Base-by-base conservation (phyloP, 2,888 invertebrate genomes). In the Clostera curtula region DNA sequence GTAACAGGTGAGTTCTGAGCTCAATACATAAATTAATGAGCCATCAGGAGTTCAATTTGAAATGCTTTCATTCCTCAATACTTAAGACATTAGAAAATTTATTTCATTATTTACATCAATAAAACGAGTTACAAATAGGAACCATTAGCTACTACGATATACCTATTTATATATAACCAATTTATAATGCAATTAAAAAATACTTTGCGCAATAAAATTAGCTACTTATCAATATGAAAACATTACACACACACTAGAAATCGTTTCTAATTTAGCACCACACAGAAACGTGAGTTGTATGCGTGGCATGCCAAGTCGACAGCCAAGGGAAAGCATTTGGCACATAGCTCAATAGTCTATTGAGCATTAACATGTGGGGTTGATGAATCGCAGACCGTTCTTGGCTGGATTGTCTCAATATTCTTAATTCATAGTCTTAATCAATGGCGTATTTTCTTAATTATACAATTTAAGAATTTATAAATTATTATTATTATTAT, bases 311-410 rank as follows among this genome's bases (percentile, higher is more conserved):
- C 48, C 58, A 62, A 61, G 62, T 46, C 36, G 49, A 41, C 40
- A 36, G 35, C 25, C 40, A 38, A 43, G 47, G 52, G 58, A 60
- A 59, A 66, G 56, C 57, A 58, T 56, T 73, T 68, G 72, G 64
- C 69, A 63, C 29, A 32, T 29, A 35, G 30, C 41, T 42, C 39
- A 34, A 43, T 15, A 32, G 49, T 46, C 40, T 48, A 40, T 45
- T 49, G 54, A 56, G 50, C 63, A 59, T 61, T 59, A 62, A 62
- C 62, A 55, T 45, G 52, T 40, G 41, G 50, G 68, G 73, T 74
- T 58, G 66, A 69, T 68, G 47, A 47, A 15, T 23, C 49, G 38
- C 29, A 29, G 37, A 43, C 59, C 69, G 66, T 67, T 66, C 49
- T 56, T 34, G 43, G 55, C 42, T 43, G 34, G n/a, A 18, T 8